Evolutionary conservation across 2,888 invertebrate species (phyloP), one percentile per base, ranked within the genome.

Genomic region (Dysmachus trigonus): DNA sequence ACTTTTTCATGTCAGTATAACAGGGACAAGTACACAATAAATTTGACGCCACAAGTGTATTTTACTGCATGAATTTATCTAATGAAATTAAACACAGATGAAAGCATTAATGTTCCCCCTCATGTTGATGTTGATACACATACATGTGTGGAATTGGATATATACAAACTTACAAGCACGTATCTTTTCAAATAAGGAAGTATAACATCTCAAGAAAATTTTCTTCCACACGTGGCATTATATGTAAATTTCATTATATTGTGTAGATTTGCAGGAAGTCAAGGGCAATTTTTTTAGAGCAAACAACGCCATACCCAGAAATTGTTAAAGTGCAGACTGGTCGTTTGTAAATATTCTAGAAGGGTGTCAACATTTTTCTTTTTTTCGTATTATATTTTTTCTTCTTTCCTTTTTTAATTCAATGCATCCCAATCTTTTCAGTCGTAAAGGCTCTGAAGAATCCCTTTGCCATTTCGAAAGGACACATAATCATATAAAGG

Each of bases 401-500:
- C 10, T 62, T 62, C 27, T 62, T 62, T 27, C 62, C 62, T 81
- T 81, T 53, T 51, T 81, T 22, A 81, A 81, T 81, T 81, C 81
- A 81, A 62, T 81, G 81, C 81, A 81, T 81, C 81, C 33, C 30
- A 81, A 81, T n/a, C 53, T 51, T 53, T 53, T 81, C 53, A 81
- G 81, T 47, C 81, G 62, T 81, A 81, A 81, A 81, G 53, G 53
- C 33, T 81, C 8, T 81, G 53, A 33, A 31, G 81, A 81, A 53
- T 81, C 81, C 81, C 33, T 81, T 81, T 62, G 81, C 81, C 81
- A 81, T 81, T 53, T 81, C 33, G 81, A 47, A 81, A 81, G 81
- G 81, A 81, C 81, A 81, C 51, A 81, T 81, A 81, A 81, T 81
- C 51, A 81, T 81, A 81, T 81, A 81, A 81, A 81, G 62, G 81